phyloP scores from a whole-genome alignment of 2,888 invertebrate species.

The Drosophila parthenogenetica region DNA sequence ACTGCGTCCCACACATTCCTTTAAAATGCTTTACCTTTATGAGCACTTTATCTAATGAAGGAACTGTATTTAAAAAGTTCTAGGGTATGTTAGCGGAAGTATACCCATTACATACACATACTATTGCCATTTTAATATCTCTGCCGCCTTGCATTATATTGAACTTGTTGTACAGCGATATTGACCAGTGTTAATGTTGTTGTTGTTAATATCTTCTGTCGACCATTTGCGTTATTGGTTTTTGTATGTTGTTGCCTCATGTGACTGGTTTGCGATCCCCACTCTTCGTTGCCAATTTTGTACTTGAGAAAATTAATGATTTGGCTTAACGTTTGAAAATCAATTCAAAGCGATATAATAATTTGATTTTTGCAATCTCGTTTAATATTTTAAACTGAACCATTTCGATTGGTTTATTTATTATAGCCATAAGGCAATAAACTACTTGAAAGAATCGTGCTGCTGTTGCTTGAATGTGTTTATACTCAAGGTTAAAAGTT shows the following conservation, averaged over 20 bases:
- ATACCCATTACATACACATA: not conserved
- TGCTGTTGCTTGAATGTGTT: constrained; percentile 5
- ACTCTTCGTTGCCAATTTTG: constrained; percentile 45
- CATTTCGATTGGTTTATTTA: constrained; percentile 7
- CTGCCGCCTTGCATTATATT: constrained; percentile 30
- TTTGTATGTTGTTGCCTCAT: constrained; percentile 48
- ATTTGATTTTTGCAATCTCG: constrained; percentile 20
- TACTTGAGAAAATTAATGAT: constrained; percentile 25
- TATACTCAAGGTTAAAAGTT: not conserved
- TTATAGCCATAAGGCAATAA: not conserved
- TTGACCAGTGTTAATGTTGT: constrained; percentile 19
- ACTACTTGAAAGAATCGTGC: constrained; percentile 12
- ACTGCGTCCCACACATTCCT: constrained; percentile 8
- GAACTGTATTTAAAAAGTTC: not conserved
- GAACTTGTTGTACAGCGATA: constrained; percentile 41
- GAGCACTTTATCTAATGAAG: not conserved
- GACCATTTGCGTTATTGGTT: constrained; percentile 61
- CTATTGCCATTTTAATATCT: constrained; percentile 32
- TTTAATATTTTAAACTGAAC: constrained; percentile 17
- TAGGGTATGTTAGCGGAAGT: not conserved
- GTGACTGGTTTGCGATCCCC: constrained; percentile 15
- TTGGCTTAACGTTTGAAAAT: constrained; percentile 9
- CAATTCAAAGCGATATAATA: constrained; percentile 1
- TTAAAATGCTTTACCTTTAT: not conserved
- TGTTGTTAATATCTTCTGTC: constrained; percentile 14